These are phyloP conservation scores for Drosophila ercepeae DNA, from an alignment of 1,140 invertebrate species.

Conservation along the genomic window DNA sequence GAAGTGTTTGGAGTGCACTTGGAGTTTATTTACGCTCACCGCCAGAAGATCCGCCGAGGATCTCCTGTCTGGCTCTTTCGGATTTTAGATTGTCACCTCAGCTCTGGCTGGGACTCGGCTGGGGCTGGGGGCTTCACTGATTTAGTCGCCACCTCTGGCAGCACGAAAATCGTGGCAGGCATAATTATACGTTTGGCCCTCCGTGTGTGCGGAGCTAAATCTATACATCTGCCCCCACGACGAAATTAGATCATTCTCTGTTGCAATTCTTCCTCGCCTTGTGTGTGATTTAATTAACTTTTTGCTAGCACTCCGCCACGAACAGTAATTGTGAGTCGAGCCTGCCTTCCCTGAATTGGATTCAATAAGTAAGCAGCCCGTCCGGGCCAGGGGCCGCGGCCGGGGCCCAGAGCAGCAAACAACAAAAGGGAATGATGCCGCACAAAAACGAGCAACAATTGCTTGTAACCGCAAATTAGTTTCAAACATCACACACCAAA, in stretches of 20 bases:
- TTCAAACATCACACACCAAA: conserved; percentile 67
- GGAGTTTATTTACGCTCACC: conserved; percentile 39
- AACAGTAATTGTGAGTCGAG: conserved; percentile 57
- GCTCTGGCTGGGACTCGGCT: too few species aligned
- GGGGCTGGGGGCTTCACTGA: conserved; percentile 27
- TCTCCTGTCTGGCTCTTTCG: conserved; percentile 7
- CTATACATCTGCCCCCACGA: background rate
- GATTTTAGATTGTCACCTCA: conserved; percentile 35
- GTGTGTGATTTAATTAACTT: conserved; percentile 58
- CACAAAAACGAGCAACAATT: conserved; percentile 45
- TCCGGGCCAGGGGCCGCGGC: conserved; percentile 4
- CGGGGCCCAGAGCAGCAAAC: conserved; percentile 29
- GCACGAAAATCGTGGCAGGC: conserved; percentile 48
- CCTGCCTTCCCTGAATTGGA: conserved; percentile 22
- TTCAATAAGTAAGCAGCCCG: too few species aligned
- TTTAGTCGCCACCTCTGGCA: conserved; percentile 1
- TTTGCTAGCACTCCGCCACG: conserved; percentile 32
- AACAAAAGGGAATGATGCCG: conserved; percentile 81
- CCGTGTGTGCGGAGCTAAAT: background rate
- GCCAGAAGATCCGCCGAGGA: conserved; percentile 26
- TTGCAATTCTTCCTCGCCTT: conserved; percentile 42
- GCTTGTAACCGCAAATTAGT: conserved; percentile 79
- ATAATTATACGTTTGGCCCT: conserved; percentile 24
- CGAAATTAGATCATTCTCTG: conserved; percentile 59
- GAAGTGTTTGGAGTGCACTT: conserved; percentile 63